phyloP scores from a whole-genome alignment of 2,888 invertebrate genomes.

The Sylvicola fuscatus region DNA sequence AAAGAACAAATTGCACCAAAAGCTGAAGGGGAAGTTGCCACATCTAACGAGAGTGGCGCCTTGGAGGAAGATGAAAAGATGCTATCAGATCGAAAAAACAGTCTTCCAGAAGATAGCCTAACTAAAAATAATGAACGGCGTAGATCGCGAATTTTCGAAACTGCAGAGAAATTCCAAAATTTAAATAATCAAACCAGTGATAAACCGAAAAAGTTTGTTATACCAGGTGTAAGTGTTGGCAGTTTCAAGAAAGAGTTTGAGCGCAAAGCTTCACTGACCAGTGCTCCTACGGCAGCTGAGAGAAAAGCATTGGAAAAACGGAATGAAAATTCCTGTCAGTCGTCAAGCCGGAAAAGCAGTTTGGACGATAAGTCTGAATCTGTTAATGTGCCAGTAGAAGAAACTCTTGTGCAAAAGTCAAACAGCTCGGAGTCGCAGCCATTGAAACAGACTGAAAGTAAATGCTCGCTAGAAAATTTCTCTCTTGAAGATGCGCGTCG shows the following conservation, averaged over 20 bases:
- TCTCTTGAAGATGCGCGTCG: slow-evolving; percentile 32
- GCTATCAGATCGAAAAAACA: slow-evolving; percentile 17
- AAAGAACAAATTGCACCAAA: slow-evolving; percentile 13
- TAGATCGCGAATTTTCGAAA: slow-evolving; percentile 45
- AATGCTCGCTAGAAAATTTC: slow-evolving; percentile 28
- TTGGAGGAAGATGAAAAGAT: slow-evolving; percentile 12
- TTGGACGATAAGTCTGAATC: slow-evolving; percentile 3
- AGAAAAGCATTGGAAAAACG: slow-evolving; percentile 12
- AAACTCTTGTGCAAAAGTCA: too few species aligned
- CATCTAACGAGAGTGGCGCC: slow-evolving; percentile 11
- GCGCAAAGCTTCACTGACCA: slow-evolving; percentile 45
- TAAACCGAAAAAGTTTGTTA: slow-evolving; percentile 62
- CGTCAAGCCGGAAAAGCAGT: slow-evolving; percentile 3
- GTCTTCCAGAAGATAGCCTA: slow-evolving; percentile 21
- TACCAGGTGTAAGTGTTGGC: slow-evolving; percentile 65
- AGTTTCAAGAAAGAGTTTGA: slow-evolving; percentile 77
- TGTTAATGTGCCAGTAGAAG: slow-evolving; percentile 1
- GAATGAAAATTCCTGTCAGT: not conserved
- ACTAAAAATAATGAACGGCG: slow-evolving; percentile 31
- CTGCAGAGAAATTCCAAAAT: slow-evolving; percentile 47
- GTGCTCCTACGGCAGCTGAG: slow-evolving; percentile 21
- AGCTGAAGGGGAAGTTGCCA: slow-evolving; percentile 9
- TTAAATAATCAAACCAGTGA: slow-evolving; percentile 21
- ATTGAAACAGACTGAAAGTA: slow-evolving; percentile 1
- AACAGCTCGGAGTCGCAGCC: too few species aligned